Percentiles rank a stretch among this genome's conserved stretches.
Conservation (phyloP, 1,140 invertebrate species). For the Stratiolaelaps scimitus region DNA sequence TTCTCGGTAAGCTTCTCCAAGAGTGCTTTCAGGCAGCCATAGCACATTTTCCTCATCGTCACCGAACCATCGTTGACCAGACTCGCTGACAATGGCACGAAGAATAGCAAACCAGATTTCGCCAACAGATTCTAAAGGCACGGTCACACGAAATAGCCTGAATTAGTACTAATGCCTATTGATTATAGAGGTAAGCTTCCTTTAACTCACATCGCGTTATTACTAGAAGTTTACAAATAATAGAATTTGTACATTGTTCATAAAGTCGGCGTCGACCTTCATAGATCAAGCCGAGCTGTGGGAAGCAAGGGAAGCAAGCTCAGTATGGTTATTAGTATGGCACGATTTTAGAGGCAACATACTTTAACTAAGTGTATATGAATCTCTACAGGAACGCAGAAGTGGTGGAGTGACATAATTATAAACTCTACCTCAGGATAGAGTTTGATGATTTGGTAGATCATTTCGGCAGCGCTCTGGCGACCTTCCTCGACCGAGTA, state of each 20-base stretch:
- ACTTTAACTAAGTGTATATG: no score
- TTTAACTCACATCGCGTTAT: no score
- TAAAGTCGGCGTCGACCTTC: no score
- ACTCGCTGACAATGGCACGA: conserved; percentile 29
- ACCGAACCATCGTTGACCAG: conserved; percentile 29
- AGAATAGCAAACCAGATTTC: conserved; percentile 17
- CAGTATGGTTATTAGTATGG: background rate
- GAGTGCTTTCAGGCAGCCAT: conserved; percentile 1
- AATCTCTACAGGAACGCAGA: no score
- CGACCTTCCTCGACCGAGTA: conserved; percentile 66
- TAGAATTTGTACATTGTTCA: no score
- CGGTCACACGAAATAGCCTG: no score
- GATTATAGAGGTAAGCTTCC: no score
- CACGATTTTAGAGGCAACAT: conserved; percentile 45
- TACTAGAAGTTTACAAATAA: background rate
- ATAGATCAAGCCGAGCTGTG: no score
- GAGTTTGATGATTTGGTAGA: conserved; percentile 59
- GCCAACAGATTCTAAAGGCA: no score
- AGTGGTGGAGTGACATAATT: conserved; percentile 47
- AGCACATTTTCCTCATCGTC: conserved; percentile 5
- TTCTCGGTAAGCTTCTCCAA: background rate
- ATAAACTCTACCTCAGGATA: conserved; percentile 52
- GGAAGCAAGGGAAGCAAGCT: no score
- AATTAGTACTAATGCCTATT: no score
- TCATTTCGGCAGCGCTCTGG: conserved; percentile 67